Evolutionary conservation across 2,888 invertebrate species (phyloP).

Genomic region (Limnephilus rhombicus): DNA sequence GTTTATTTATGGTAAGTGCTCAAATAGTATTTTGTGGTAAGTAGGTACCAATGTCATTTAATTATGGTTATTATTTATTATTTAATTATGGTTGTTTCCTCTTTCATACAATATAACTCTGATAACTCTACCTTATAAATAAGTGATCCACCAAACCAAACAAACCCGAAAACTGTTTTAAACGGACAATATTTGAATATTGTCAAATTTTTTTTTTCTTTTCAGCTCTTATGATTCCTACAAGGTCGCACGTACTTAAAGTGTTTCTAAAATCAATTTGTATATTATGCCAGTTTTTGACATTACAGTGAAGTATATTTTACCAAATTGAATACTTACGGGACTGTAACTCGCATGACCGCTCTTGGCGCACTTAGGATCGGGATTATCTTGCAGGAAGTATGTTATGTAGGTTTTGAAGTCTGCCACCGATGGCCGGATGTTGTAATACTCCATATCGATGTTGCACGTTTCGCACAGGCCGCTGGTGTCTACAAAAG

Average conservation of each 20-base stretch:
- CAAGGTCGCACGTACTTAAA: too few relatives aligned
- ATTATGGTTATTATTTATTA: neutral
- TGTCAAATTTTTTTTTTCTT: too few relatives aligned
- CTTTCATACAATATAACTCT: neutral
- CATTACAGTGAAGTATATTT: neutral
- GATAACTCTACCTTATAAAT: neutral
- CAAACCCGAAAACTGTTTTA: too few relatives aligned
- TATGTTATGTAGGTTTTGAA: constrained; percentile 84
- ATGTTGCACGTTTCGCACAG: constrained; percentile 77
- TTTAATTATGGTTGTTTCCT: neutral
- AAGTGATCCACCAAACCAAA: neutral
- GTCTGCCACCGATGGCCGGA: constrained; percentile 78
- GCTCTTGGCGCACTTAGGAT: constrained; percentile 84
- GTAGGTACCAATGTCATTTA: too few relatives aligned
- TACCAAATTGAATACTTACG: constrained; percentile 71
- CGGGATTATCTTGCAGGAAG: constrained; percentile 85
- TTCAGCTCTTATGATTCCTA: too few relatives aligned
- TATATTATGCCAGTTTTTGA: neutral
- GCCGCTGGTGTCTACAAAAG: constrained; percentile 35
- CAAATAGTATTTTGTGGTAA: neutral
- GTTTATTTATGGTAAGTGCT: neutral
- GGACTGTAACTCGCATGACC: constrained; percentile 86
- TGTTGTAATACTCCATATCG: constrained; percentile 73
- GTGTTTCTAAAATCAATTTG: too few relatives aligned
- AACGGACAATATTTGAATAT: too few relatives aligned